Evolutionary conservation across 2,113 vertebrate species (phyloP).

Genomic region (Vombatus ursinus): DNA sequence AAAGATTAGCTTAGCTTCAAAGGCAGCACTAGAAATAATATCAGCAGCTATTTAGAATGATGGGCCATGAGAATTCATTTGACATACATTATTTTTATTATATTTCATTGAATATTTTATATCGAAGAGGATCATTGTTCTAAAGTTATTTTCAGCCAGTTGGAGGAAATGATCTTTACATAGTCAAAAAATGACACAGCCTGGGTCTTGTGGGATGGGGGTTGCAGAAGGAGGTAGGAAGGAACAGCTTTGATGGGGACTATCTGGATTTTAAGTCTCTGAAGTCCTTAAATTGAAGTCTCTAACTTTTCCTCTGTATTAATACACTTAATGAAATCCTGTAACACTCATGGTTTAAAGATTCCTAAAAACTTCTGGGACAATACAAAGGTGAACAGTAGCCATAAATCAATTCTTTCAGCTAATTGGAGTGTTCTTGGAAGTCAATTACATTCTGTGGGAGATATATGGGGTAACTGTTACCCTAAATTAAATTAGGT

Average conservation of each 20-base stretch:
- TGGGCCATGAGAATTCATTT: not conserved
- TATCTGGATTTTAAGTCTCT: not conserved
- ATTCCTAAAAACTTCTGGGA: not conserved
- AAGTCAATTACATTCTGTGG: not conserved
- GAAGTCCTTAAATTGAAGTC: not conserved
- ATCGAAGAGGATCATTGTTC: not conserved
- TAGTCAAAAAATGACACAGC: not conserved
- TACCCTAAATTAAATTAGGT: not conserved
- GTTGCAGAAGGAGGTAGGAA: not conserved
- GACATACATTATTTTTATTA: not conserved
- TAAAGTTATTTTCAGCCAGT: not conserved
- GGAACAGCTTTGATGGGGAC: not conserved
- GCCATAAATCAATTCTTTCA: not conserved
- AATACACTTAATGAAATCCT: not conserved
- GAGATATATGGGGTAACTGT: not conserved
- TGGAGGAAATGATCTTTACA: not conserved
- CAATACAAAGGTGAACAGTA: not conserved
- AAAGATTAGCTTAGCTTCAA: not conserved
- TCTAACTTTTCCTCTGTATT: not conserved
- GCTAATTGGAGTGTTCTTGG: not conserved
- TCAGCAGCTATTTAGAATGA: not conserved
- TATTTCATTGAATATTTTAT: not conserved
- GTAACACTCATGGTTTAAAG: not conserved
- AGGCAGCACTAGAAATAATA: not conserved
- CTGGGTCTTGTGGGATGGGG: not conserved